Conservation (phyloP, 2,888 invertebrate species). For the Lordiphosa fenestrarum region DNA sequence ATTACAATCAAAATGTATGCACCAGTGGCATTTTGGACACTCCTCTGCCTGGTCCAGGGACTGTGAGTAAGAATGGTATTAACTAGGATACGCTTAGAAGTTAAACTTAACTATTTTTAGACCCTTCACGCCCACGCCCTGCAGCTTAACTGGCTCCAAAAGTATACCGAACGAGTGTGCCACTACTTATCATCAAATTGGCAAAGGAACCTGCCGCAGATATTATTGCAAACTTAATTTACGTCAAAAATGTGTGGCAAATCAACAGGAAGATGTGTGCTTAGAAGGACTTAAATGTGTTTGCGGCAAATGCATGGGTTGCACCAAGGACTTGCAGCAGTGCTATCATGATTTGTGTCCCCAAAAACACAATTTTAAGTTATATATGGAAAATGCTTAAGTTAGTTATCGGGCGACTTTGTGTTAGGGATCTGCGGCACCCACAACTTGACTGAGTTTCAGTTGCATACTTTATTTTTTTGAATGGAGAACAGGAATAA, state of each 20-base stretch:
- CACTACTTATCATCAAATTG: not conserved
- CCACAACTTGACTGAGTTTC: constrained; percentile 5
- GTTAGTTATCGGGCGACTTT: no score
- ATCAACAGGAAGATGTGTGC: constrained; percentile 17
- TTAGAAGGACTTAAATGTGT: constrained; percentile 8
- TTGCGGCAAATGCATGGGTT: constrained; percentile 33
- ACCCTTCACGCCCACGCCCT: not conserved
- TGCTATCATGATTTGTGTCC: not conserved
- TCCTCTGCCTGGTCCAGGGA: not conserved
- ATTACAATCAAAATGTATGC: not conserved
- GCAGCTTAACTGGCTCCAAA: not conserved
- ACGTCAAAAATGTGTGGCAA: constrained; percentile 23
- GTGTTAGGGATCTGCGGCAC: no score
- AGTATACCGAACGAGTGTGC: not conserved
- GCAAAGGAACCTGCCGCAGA: constrained; percentile 9
- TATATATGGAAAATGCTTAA: no score
- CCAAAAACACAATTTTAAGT: not conserved
- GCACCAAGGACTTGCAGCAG: not conserved
- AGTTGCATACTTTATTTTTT: constrained; percentile 44
- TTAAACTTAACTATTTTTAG: not conserved
- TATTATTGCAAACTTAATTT: constrained; percentile 32
- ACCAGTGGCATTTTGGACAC: no score
- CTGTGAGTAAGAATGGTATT: not conserved
- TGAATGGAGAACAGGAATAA: constrained; percentile 44
- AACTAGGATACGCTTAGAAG: no score